Evolutionary conservation across 2,797 vertebrate species (phyloP).

Genomic region (Silurus aristotelis): DNA sequence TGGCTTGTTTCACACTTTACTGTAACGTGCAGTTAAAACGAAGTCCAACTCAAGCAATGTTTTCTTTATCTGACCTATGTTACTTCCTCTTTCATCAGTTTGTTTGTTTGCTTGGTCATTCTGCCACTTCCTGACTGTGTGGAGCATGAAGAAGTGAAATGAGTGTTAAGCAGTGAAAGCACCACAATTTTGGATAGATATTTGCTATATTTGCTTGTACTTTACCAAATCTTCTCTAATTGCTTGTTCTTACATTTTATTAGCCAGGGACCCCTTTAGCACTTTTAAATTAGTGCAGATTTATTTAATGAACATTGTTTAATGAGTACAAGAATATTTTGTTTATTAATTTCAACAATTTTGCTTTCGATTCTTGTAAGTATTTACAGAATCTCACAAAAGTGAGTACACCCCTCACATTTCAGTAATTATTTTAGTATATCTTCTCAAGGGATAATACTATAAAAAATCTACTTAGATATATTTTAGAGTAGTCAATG

Average conservation of each 20-base stretch:
- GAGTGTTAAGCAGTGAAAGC: not conserved
- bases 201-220: not conserved
- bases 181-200: not conserved
- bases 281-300: not conserved
- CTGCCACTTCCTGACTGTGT: constrained; percentile 7
- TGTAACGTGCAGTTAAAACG: constrained; percentile 25
- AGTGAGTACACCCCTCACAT: no score
- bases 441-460: no score
- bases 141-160: not conserved
- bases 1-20: not conserved
- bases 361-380: not conserved
- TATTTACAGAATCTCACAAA: not conserved
- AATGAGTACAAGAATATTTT: not conserved
- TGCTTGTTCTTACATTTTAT: not conserved
- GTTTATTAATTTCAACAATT: not conserved
- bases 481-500: no score
- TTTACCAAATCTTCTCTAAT: not conserved
- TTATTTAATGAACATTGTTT: not conserved
- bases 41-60: not conserved
- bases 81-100: not conserved
- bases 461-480: no score
- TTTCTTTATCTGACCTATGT: not conserved
- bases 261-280: not conserved
- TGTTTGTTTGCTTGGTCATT: constrained; percentile 12
- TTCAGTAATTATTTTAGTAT: no score